These are phyloP conservation scores for Triops longicaudatus DNA, from an alignment of 1,140 invertebrate genomes.

Conservation along the genomic window DNA sequence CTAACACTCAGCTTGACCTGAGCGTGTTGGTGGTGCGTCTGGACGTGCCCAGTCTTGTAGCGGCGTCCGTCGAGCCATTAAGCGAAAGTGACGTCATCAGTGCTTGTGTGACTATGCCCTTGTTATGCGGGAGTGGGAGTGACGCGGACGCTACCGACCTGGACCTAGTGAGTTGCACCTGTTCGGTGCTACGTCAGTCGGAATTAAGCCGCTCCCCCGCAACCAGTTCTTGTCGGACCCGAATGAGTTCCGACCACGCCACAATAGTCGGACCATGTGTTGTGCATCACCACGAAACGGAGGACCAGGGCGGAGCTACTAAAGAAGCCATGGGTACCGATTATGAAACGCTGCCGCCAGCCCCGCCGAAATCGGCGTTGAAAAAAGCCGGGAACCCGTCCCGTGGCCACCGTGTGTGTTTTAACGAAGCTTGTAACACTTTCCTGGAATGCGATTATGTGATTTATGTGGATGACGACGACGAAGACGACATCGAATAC, in stretches of 20 bases:
- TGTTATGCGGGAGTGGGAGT: not conserved
- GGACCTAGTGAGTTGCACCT: slow-evolving; percentile 1
- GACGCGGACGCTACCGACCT: not conserved
- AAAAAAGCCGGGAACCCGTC: slow-evolving; percentile 10
- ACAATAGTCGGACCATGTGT: not conserved
- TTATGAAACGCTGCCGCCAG: not conserved
- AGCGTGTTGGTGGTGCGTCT: not conserved
- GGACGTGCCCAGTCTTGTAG: not conserved
- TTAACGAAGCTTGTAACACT: slow-evolving; percentile 74
- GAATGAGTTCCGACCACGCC: not conserved
- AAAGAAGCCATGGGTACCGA: not conserved
- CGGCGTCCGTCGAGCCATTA: not conserved
- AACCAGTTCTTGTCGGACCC: not conserved
- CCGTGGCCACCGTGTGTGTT: slow-evolving; percentile 56
- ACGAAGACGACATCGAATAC: slow-evolving; percentile 56
- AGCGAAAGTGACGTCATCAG: not conserved
- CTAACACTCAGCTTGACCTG: not conserved
- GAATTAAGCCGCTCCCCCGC: not conserved
- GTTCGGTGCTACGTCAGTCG: slow-evolving; percentile 6
- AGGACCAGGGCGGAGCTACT: not conserved
- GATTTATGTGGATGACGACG: slow-evolving; percentile 72
- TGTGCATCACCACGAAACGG: slow-evolving; percentile 2
- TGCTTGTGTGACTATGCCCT: not conserved
- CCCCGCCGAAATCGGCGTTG: slow-evolving; percentile 26
- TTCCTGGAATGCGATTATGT: slow-evolving; percentile 82